Evolutionary conservation across 2,797 vertebrate species (phyloP).

Genomic region (Amazona finschi): DNA sequence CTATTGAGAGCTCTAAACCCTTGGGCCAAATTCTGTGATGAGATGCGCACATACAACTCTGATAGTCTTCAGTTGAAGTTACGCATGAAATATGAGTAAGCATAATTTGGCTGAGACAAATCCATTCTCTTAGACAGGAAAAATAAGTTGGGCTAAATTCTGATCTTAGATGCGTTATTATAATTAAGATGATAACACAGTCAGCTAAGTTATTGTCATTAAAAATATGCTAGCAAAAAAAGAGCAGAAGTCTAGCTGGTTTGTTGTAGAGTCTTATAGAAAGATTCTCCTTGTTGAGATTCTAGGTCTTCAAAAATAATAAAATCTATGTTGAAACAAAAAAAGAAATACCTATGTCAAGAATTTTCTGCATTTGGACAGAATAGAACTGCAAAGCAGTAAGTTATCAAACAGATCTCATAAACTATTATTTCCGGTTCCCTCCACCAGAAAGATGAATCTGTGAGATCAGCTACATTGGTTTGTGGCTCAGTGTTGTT

Average conservation of each 20-base stretch:
- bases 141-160: neutral
- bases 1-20: slow-evolving; percentile 23
- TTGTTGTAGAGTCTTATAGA: neutral
- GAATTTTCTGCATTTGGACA: neutral
- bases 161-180: neutral
- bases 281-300: neutral
- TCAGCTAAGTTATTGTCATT: neutral
- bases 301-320: neutral
- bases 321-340: neutral
- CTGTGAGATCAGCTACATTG: neutral
- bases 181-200: neutral
- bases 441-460: neutral
- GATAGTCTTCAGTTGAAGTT: neutral
- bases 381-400: neutral
- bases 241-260: neutral
- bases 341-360: neutral
- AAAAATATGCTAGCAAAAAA: neutral
- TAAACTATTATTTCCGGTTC: neutral
- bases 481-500: neutral
- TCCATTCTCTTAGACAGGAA: neutral
- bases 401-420: neutral
- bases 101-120: neutral
- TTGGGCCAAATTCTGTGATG: slow-evolving; percentile 18
- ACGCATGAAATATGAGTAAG: neutral
- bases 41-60: neutral